Percentiles rank a stretch among this genome's conserved stretches.
phyloP scores from a whole-genome alignment of 2,888 invertebrate species.

The Macrostomum cliftonense region DNA sequence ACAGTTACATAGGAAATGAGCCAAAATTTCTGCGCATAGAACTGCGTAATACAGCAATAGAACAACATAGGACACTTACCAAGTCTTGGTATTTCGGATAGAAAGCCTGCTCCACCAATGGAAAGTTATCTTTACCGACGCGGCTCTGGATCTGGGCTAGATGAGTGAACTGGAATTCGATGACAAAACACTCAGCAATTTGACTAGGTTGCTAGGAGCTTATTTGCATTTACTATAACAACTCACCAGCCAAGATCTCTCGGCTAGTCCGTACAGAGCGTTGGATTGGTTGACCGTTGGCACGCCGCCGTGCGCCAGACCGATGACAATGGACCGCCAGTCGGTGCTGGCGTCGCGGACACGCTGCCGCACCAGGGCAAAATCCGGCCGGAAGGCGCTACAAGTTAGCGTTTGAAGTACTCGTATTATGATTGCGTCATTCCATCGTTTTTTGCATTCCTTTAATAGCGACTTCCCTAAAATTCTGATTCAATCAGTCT shows the following conservation, averaged over 20 bases:
- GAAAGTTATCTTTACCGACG: constrained; percentile 74
- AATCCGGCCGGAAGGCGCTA: constrained; percentile 74
- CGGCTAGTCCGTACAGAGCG: constrained; percentile 87
- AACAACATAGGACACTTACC: too few relatives aligned
- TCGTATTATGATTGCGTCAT: too few relatives aligned
- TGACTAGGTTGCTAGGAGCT: too few relatives aligned
- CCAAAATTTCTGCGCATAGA: too few relatives aligned
- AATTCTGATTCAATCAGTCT: too few relatives aligned
- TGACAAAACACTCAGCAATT: too few relatives aligned
- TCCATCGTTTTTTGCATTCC: too few relatives aligned
- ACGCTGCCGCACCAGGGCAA: constrained; percentile 80
- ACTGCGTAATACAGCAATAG: too few relatives aligned
- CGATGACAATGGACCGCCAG: constrained; percentile 64
- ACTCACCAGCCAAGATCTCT: constrained; percentile 79
- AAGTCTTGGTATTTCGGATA: constrained; percentile 87
- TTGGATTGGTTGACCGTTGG: constrained; percentile 81
- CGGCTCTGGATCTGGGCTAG: constrained; percentile 71
- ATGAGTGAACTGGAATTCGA: constrained; percentile 45
- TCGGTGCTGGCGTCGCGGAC: constrained; percentile 72
- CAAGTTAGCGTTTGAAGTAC: too few relatives aligned
- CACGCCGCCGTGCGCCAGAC: constrained; percentile 79
- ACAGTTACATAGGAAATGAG: too few relatives aligned
- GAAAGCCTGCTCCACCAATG: constrained; percentile 83
- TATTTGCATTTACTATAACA: too few relatives aligned
- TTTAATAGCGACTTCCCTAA: too few relatives aligned